Conservation (phyloP, 2,113 vertebrate genomes). For the Galemys pyrenaicus region DNA sequence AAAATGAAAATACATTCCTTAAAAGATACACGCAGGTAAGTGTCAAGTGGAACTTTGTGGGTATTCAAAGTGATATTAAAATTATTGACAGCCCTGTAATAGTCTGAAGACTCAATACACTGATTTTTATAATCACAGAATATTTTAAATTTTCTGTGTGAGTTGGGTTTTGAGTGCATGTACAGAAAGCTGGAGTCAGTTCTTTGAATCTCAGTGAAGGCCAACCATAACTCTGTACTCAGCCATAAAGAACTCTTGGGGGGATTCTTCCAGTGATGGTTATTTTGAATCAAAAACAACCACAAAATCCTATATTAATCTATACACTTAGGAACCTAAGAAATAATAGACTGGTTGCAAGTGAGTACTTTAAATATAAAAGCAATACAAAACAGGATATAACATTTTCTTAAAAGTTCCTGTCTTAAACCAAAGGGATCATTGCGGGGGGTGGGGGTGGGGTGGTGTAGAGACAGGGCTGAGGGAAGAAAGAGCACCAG, state of each 20-base stretch:
- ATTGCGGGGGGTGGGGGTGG: too few species aligned
- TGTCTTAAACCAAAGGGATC: too few species aligned
- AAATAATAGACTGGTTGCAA: background rate
- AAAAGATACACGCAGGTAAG: background rate
- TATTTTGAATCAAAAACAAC: conserved; percentile 29
- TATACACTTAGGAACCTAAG: background rate
- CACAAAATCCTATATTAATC: background rate
- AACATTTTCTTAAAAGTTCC: background rate
- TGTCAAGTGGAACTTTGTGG: background rate
- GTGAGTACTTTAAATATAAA: background rate
- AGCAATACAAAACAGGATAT: background rate
- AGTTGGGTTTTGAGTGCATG: background rate
- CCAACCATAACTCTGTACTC: background rate
- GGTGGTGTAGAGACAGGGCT: too few species aligned
- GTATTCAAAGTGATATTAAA: background rate
- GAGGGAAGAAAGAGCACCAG: too few species aligned
- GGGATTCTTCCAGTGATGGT: background rate
- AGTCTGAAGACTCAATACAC: background rate
- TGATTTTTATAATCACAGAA: background rate
- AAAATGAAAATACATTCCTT: conserved; percentile 13
- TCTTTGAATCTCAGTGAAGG: background rate
- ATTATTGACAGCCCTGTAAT: background rate
- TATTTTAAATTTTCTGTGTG: conserved; percentile 5
- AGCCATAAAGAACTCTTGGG: background rate
- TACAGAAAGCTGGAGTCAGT: background rate